Base-by-base conservation (phyloP, 1,140 invertebrate genomes). In the Drosophila saltans region DNA sequence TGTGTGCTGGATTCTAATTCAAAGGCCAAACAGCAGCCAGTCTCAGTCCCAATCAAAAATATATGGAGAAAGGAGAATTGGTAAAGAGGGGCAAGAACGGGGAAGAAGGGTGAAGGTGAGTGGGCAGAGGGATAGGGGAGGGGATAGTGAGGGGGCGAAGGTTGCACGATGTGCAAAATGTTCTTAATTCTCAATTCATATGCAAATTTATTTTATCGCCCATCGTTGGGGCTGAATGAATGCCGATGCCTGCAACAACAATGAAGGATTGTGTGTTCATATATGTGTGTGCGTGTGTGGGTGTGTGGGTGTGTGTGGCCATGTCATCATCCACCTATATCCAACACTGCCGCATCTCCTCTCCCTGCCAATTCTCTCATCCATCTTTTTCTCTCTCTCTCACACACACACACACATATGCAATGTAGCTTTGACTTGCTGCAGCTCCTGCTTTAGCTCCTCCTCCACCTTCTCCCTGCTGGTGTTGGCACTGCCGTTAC, bases 161-260 rank as follows among this genome's bases (percentile, higher is more conserved):
- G 63, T 45, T 26, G 72, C 55, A 81, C 78, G 85, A 90, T 89
- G 85, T 90, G 85, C 81, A 89, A 89, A 89, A 85, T 81, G 86
- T 86, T 85, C 86, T 90, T 90, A 90, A 90, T 90, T 90, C 86
- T 78, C 86, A 91, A 90, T 90, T 90, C 86, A 90, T 90, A 90
- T 90, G 86, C 86, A 90, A 90, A 90, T 90, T 90, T 90, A 90
- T 90, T 90, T 90, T 90, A 90, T 90, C 85, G 86, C 76, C 79
- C 64, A 58, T 67, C 60, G 57, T 59, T 59, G 33, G 39, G 60
- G 60, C 60, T 60, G 56, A 45, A 60, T 81, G 61, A 65, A 70
- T 79, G 66, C 55, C 61, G 43, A 66, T 83, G 80, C 64, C 82
- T 90, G 86, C 82, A 90, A 82, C 85, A 90, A 90, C 86, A 90